Percentiles rank a stretch among this genome's conserved stretches.
These are phyloP conservation scores for Phalacrocorax carbo DNA, from an alignment of 2,113 vertebrate species.

Conservation along the genomic window DNA sequence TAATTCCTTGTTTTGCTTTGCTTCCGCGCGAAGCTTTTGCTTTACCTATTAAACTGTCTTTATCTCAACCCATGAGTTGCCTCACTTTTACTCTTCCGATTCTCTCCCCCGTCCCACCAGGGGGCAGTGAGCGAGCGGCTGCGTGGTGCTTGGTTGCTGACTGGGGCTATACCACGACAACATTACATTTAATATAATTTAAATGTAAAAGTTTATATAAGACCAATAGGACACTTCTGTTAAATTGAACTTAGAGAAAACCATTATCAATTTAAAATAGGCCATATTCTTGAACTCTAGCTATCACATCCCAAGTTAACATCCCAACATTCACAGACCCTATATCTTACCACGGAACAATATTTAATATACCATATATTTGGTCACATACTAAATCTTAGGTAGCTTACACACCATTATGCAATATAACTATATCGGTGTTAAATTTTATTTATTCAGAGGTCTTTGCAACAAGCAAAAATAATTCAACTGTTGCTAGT, in stretches of 20 bases:
- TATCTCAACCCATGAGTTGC: no score
- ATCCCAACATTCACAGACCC: neutral
- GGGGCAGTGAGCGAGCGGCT: no score
- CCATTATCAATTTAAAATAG: neutral
- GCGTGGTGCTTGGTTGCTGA: no score
- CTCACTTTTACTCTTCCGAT: no score
- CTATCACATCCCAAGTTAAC: neutral
- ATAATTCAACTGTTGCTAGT: neutral
- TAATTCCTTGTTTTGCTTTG: no score
- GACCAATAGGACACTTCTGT: neutral
- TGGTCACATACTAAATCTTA: neutral
- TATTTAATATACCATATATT: neutral
- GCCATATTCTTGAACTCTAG: neutral
- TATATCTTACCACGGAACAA: neutral
- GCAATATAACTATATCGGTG: neutral
- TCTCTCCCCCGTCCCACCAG: no score
- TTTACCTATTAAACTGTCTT: no score
- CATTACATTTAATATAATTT: no score
- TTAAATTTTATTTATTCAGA: slow-evolving; percentile 16
- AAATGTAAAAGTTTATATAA: neutral
- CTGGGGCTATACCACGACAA: no score
- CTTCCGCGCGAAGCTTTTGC: no score
- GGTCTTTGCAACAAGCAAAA: neutral
- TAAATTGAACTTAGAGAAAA: neutral
- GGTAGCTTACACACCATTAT: neutral